A percentile compares a stretch with the other conserved stretches of the same genome.
phyloP scores from a whole-genome alignment of 1,140 invertebrate species.

The Tetraneura akinire region DNA sequence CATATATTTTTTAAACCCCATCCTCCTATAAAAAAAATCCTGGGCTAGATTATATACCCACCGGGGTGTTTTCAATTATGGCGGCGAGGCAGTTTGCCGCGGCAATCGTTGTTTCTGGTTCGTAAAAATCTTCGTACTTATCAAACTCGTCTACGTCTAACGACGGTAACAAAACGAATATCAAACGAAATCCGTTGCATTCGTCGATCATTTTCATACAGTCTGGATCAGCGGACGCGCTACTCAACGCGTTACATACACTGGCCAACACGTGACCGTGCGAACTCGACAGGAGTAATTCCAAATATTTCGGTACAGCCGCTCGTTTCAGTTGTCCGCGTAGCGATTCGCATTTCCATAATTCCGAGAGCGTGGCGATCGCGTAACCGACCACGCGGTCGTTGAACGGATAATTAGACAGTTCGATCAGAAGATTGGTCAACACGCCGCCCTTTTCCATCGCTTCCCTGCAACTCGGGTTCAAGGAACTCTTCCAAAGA shows the following conservation, averaged over 20 bases:
- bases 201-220: constrained; percentile 6
- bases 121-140: constrained; percentile 12
- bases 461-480: neutral
- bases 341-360: constrained; percentile 10
- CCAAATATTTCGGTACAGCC: neutral
- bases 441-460: neutral
- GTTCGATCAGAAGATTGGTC: neutral
- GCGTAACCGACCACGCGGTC: neutral
- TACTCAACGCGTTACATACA: neutral
- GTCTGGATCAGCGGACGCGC: neutral
- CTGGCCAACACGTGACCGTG: neutral
- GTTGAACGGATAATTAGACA: neutral
- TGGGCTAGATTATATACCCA: neutral
- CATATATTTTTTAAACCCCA: no score
- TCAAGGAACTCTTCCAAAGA: neutral
- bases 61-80: neutral
- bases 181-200: neutral
- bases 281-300: neutral
- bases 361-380: neutral
- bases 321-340: neutral
- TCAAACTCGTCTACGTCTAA: neutral
- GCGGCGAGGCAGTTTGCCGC: neutral
- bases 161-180: neutral
- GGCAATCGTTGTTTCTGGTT: neutral
- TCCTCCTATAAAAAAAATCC: neutral